Evolutionary conservation across 1,140 invertebrate genomes (phyloP).

Genomic region (Apis dorsata): DNA sequence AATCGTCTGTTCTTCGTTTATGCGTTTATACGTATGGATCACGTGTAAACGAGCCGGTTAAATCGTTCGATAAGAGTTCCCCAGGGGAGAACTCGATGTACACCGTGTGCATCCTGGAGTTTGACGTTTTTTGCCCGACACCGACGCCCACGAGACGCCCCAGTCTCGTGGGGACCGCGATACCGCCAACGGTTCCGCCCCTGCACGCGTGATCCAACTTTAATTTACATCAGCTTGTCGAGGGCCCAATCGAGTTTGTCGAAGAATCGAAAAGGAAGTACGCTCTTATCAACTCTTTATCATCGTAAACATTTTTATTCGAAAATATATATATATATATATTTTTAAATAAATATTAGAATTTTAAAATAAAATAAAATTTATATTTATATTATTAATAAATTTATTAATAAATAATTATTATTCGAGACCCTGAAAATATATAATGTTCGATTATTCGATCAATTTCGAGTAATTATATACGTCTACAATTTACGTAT

Average conservation of each 20-base stretch:
- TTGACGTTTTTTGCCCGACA: slow-evolving; percentile 20
- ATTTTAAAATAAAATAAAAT: too few species aligned
- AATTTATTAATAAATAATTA: too few species aligned
- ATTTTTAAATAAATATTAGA: too few species aligned
- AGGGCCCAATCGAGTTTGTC: too few species aligned
- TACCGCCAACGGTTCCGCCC: slow-evolving; percentile 31
- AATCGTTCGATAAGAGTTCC: slow-evolving; percentile 46
- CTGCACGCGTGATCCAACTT: slow-evolving; percentile 33
- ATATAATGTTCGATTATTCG: too few species aligned
- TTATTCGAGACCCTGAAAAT: too few species aligned
- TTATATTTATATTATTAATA: too few species aligned
- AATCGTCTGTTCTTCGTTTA: slow-evolving; percentile 41
- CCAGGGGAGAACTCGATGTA: neutral
- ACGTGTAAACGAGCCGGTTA: slow-evolving; percentile 22
- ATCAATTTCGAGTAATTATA: too few species aligned
- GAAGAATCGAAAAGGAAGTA: neutral
- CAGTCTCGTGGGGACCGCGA: slow-evolving; percentile 29
- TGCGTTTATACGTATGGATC: slow-evolving; percentile 10
- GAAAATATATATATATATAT: neutral
- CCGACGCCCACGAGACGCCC: slow-evolving; percentile 49
- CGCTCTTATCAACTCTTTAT: neutral
- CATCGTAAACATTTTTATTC: neutral
- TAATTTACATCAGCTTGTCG: slow-evolving; percentile 23
- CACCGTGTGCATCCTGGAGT: slow-evolving; percentile 3
- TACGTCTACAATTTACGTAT: too few species aligned